Conservation (phyloP, 30 jellyfish, hydroid and myxozoan genomes). For the Turritopsis dohrnii region DNA sequence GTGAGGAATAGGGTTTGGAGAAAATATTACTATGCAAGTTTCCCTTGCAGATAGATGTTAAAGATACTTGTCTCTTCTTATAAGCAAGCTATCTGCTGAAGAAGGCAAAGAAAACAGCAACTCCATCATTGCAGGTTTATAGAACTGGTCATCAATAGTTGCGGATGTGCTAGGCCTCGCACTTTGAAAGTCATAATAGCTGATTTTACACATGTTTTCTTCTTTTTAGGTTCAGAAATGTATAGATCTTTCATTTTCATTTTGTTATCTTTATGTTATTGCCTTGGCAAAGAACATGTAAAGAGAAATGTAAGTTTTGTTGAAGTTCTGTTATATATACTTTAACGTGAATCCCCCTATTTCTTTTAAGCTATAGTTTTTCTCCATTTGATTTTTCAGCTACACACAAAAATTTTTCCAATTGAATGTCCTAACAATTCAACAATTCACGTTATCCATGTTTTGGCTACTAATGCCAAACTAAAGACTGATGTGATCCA, state of each 20-base stretch:
- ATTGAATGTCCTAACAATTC: neutral
- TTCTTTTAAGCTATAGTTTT: neutral
- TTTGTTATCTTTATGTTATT: neutral
- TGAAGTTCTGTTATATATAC: neutral
- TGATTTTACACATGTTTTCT: too few relatives aligned
- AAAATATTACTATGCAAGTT: too few relatives aligned
- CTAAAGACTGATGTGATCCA: constrained; percentile 50
- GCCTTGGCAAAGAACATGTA: neutral
- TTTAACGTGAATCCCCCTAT: too few relatives aligned
- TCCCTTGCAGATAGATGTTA: too few relatives aligned
- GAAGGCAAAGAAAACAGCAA: too few relatives aligned
- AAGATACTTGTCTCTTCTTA: too few relatives aligned
- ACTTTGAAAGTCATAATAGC: too few relatives aligned
- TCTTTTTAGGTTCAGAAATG: neutral
- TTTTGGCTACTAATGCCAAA: neutral
- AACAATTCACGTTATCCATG: constrained; percentile 13
- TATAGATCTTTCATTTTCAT: neutral
- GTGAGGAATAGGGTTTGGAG: too few relatives aligned
- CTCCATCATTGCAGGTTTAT: too few relatives aligned
- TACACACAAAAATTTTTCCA: neutral
- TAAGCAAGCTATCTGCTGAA: too few relatives aligned
- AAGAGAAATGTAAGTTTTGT: neutral
- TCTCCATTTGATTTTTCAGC: neutral
- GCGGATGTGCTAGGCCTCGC: too few relatives aligned
- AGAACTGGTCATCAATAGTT: too few relatives aligned